phyloP scores from a whole-genome alignment of 2,888 invertebrate genomes.

The Rhynchonema sp. region DNA sequence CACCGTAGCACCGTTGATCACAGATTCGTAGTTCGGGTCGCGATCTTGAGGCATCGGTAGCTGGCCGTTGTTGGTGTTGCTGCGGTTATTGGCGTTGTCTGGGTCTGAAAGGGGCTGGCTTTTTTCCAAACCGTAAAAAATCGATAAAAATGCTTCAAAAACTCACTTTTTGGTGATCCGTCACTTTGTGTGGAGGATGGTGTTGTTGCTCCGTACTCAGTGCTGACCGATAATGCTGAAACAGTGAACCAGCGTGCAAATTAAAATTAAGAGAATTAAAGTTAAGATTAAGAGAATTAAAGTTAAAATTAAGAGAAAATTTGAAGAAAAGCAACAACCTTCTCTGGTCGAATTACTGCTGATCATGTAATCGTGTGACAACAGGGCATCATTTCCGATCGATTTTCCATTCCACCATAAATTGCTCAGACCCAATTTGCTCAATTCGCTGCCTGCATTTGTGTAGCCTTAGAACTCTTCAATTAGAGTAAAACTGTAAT shows the following conservation, averaged over 20 bases:
- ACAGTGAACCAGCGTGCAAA: too few species aligned
- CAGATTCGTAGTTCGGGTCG: not conserved
- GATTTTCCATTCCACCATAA: conserved; percentile 11
- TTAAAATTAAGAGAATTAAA: not conserved
- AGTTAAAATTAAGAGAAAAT: not conserved
- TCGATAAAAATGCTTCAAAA: too few species aligned
- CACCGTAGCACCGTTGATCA: not conserved
- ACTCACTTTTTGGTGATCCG: not conserved
- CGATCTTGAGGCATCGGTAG: not conserved
- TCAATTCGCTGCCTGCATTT: conserved; percentile 8
- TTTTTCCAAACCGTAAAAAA: too few species aligned
- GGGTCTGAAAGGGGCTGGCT: too few species aligned
- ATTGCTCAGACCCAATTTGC: conserved; percentile 9
- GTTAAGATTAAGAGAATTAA: not conserved
- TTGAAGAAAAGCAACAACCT: not conserved
- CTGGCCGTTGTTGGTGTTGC: too few species aligned
- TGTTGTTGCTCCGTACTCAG: not conserved
- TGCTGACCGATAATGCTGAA: not conserved
- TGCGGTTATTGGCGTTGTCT: too few species aligned
- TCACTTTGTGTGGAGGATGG: not conserved
- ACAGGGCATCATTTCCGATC: conserved; percentile 3
- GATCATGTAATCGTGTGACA: conserved; percentile 5
- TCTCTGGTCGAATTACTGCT: conserved; percentile 2
- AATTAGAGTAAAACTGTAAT: too few species aligned
- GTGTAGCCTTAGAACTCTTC: not conserved